Conservation (phyloP, 2,113 vertebrate genomes). For the Ardeotis arabs region DNA sequence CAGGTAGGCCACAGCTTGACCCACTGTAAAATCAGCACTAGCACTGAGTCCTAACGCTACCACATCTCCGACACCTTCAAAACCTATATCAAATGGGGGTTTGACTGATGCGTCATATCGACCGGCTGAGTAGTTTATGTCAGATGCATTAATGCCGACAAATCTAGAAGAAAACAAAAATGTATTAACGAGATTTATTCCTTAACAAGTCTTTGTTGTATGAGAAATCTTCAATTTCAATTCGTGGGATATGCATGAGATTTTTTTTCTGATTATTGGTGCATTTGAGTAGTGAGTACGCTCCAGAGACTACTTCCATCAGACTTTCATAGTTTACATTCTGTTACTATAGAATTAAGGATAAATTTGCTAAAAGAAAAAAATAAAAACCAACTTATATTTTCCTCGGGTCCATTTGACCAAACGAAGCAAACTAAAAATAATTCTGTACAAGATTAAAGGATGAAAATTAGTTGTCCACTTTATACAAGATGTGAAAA, state of each 20-base stretch:
- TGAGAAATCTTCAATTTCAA: background rate
- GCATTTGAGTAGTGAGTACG: background rate
- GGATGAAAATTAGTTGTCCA: constrained; percentile 53
- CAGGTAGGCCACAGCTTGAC: constrained; percentile 87
- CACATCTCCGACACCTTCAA: constrained; percentile 91
- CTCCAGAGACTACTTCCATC: background rate
- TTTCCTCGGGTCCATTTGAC: background rate
- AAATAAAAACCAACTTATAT: background rate
- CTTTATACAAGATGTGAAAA: constrained; percentile 63
- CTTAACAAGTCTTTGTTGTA: background rate
- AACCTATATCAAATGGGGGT: constrained; percentile 87
- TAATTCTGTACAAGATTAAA: constrained; percentile 1
- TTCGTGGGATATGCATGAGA: background rate
- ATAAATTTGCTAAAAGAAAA: background rate
- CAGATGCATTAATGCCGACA: constrained; percentile 92
- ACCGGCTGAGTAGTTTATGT: constrained; percentile 92
- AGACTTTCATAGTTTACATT: background rate
- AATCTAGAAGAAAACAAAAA: constrained; percentile 82
- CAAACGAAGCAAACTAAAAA: constrained; percentile 26
- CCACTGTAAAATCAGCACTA: constrained; percentile 81
- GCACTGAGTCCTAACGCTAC: constrained; percentile 90
- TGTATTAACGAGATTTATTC: constrained; percentile 33
- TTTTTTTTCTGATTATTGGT: background rate
- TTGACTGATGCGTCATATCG: constrained; percentile 84
- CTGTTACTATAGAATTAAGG: background rate